These are phyloP conservation scores for Bryconaethiops microstoma DNA, from an alignment of 2,797 vertebrate species.

Conservation along the genomic window DNA sequence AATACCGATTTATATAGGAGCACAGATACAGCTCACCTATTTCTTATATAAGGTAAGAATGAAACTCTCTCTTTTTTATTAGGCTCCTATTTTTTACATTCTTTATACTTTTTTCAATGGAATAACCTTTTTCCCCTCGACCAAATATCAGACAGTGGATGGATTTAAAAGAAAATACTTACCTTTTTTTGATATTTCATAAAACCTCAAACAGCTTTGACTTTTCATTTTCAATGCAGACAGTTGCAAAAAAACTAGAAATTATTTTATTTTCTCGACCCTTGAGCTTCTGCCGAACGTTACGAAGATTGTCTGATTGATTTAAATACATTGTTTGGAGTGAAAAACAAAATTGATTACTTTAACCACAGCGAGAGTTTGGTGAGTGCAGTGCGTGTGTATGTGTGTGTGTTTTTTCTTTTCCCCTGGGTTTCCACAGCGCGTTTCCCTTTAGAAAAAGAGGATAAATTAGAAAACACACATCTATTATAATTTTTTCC, in stretches of 20 bases:
- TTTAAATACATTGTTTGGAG: neutral
- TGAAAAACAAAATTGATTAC: conserved; percentile 24
- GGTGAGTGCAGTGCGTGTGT: neutral
- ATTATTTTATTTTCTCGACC: neutral
- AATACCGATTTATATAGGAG: conserved; percentile 64
- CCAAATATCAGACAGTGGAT: neutral
- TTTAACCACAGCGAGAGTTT: neutral
- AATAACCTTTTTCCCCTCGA: neutral
- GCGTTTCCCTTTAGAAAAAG: neutral
- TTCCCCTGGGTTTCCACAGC: neutral
- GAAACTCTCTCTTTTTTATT: neutral
- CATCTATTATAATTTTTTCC: neutral
- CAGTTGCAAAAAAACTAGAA: neutral
- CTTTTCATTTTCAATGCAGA: neutral
- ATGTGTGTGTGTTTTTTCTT: no score
- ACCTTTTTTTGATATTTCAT: neutral
- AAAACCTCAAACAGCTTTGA: conserved; percentile 1
- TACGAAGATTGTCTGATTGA: neutral
- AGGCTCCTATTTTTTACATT: neutral
- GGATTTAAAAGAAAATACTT: neutral
- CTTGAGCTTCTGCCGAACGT: neutral
- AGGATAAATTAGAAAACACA: conserved; percentile 13
- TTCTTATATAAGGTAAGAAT: conserved; percentile 53
- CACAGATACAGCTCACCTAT: conserved; percentile 45
- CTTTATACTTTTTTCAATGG: neutral